Evolutionary conservation across 2,888 invertebrate species (phyloP).

Genomic region (Ischnus inquisitorius): DNA sequence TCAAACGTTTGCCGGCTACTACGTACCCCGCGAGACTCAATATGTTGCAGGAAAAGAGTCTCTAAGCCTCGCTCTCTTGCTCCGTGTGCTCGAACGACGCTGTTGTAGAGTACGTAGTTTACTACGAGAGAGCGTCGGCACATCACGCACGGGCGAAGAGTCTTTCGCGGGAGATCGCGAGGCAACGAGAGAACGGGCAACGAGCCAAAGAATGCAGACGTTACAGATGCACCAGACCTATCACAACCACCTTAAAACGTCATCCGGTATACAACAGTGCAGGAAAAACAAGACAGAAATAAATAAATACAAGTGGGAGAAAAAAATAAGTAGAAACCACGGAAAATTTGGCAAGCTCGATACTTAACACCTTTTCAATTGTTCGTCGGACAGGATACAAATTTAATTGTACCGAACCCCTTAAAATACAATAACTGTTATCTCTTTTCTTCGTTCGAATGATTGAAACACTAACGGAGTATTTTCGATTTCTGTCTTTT

Average conservation of each 20-base stretch:
- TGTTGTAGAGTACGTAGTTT: constrained; percentile 40
- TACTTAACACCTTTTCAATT: background rate
- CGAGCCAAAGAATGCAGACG: constrained; percentile 81
- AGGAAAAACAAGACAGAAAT: constrained; percentile 1
- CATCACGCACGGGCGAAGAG: constrained; percentile 68
- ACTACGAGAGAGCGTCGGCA: constrained; percentile 50
- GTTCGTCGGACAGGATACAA: no score
- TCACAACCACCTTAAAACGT: constrained; percentile 80
- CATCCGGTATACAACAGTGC: constrained; percentile 54
- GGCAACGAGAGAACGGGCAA: constrained; percentile 71
- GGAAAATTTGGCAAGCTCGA: background rate
- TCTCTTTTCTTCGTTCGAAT: background rate
- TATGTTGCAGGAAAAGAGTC: constrained; percentile 28
- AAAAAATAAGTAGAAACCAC: background rate
- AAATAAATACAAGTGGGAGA: constrained; percentile 12
- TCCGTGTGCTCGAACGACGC: background rate
- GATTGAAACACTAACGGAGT: background rate
- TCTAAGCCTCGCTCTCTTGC: constrained; percentile 5
- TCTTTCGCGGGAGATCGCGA: constrained; percentile 39
- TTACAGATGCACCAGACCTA: constrained; percentile 80
- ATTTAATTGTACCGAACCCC: background rate
- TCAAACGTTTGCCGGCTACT: constrained; percentile 63
- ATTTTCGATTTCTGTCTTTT: background rate
- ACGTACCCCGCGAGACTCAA: background rate
- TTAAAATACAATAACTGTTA: background rate